Evolutionary conservation across 2,888 invertebrate genomes (phyloP).

Genomic region (Zygogramma bicolorata): DNA sequence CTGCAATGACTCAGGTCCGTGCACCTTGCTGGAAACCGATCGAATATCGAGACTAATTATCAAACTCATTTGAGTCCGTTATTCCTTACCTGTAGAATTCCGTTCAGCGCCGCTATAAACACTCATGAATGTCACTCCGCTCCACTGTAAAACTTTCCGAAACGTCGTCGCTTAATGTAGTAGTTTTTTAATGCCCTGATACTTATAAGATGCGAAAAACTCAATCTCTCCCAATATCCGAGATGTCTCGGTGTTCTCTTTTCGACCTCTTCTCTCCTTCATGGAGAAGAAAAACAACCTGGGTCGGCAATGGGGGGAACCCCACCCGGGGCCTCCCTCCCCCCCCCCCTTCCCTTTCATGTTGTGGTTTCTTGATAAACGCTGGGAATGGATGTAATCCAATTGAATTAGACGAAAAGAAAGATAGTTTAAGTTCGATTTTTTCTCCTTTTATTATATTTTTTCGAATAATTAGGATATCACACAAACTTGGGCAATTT

Average conservation of each 20-base stretch:
- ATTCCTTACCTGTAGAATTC: conserved; percentile 4
- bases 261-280: too few relatives aligned
- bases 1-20: not conserved
- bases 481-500: too few relatives aligned
- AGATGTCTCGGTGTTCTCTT: too few relatives aligned
- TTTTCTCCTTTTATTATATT: too few relatives aligned
- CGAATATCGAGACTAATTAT: conserved; percentile 1
- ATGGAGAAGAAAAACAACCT: too few relatives aligned
- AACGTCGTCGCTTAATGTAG: not conserved
- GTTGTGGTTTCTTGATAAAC: not conserved
- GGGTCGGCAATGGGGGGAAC: too few relatives aligned
- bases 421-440: too few relatives aligned
- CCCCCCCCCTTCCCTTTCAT: too few relatives aligned
- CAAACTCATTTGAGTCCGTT: conserved; percentile 1
- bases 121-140: not conserved
- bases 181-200: not conserved
- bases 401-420: too few relatives aligned
- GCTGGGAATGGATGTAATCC: not conserved
- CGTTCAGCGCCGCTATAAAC: conserved; percentile 1
- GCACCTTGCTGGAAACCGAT: not conserved
- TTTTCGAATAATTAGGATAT: too few relatives aligned
- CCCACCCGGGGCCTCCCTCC: too few relatives aligned
- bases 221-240: too few relatives aligned
- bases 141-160: not conserved
- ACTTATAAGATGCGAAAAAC: not conserved